Conservation (phyloP, 2,797 vertebrate species). For the Peromyscus nudipes region DNA sequence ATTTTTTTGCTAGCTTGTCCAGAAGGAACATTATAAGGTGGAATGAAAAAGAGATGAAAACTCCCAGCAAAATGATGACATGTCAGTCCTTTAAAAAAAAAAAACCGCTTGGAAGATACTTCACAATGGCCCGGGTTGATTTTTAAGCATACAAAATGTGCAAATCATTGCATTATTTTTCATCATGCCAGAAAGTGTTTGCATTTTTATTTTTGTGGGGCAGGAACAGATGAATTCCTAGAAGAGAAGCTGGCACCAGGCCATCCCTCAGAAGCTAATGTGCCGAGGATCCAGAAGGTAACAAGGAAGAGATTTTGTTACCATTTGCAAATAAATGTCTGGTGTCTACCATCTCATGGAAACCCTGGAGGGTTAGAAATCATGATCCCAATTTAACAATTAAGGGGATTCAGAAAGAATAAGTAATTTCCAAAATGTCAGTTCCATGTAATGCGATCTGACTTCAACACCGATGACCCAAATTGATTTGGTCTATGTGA, state of each 20-base stretch:
- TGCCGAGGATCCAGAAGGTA: slow-evolving; percentile 41
- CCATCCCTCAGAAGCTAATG: slow-evolving; percentile 64
- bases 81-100: slow-evolving; percentile 80
- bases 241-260: slow-evolving; percentile 61
- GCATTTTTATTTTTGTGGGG: slow-evolving; percentile 73
- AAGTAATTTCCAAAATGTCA: neutral
- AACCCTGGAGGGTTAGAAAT: slow-evolving; percentile 30
- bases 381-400: slow-evolving; percentile 50
- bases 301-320: neutral
- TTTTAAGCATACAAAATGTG: slow-evolving; percentile 70
- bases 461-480: neutral
- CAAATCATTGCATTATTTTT: slow-evolving; percentile 76
- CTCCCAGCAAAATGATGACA: slow-evolving; percentile 79
- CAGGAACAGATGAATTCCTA: slow-evolving; percentile 70
- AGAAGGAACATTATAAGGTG: slow-evolving; percentile 82
- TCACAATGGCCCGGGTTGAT: slow-evolving; percentile 71
- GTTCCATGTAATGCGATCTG: neutral
- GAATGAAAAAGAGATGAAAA: slow-evolving; percentile 80
- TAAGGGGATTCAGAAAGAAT: slow-evolving; percentile 45
- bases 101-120: slow-evolving; percentile 72
- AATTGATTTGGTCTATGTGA: neutral
- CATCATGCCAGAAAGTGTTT: slow-evolving; percentile 72
- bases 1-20: slow-evolving; percentile 61
- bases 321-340: slow-evolving; percentile 50
- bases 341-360: neutral